phyloP scores from a whole-genome alignment of 35 echinoderm and acorn worm species.

The Apostichopus parvimensis region DNA sequence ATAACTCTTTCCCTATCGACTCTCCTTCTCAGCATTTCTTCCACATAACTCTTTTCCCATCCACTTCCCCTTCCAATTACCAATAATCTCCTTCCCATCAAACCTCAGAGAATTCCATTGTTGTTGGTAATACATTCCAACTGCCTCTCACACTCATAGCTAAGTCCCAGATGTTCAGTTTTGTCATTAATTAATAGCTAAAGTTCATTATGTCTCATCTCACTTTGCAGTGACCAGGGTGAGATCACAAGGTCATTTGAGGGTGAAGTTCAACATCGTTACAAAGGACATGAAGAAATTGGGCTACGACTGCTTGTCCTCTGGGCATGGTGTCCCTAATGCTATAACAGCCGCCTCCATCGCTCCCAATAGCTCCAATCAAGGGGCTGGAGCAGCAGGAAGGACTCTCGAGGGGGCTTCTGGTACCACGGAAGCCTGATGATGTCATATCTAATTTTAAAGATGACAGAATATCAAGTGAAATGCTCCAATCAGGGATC shows the following conservation, averaged over 20 bases:
- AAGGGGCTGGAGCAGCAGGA: constrained; percentile 53
- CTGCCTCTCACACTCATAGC: no score
- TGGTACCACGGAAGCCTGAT: constrained; percentile 34
- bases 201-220: constrained; percentile 17
- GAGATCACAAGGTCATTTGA: constrained; percentile 85
- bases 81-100: neutral
- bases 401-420: constrained; percentile 7
- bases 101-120: neutral
- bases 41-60: no score
- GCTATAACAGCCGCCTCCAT: constrained; percentile 63
- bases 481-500: neutral
- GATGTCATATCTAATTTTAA: neutral
- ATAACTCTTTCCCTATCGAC: no score
- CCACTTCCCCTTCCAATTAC: neutral
- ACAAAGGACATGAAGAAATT: constrained; percentile 96
- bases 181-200: neutral
- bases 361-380: constrained; percentile 38
- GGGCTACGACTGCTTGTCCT: constrained; percentile 75
- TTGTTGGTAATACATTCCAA: no score
- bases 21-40: no score
- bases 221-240: constrained; percentile 82
- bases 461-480: neutral
- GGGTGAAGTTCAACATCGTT: constrained; percentile 81
- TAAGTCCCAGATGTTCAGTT: no score
- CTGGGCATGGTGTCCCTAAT: constrained; percentile 48